A percentile compares a stretch with the other conserved stretches of the same genome.
These are phyloP conservation scores for Myzus persicae DNA, from an alignment of 1,140 invertebrate genomes.

Conservation along the genomic window DNA sequence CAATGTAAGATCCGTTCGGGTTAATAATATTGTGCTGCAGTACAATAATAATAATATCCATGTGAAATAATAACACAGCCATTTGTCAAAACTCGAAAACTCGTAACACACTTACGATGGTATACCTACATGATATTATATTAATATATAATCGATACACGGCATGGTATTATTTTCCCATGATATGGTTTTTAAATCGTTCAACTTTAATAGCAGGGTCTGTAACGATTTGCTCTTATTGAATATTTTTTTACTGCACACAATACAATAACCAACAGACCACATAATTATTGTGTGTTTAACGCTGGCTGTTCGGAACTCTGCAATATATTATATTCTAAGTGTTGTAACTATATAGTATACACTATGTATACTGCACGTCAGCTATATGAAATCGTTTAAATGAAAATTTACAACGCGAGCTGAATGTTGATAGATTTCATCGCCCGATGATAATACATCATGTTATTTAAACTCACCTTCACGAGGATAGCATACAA, in stretches of 20 bases:
- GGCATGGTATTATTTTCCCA: background rate
- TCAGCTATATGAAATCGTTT: background rate
- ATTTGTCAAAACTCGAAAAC: slow-evolving; percentile 35
- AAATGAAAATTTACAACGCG: background rate
- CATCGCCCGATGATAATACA: background rate
- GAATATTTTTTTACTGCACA: background rate
- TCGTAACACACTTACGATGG: background rate
- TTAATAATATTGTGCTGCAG: background rate
- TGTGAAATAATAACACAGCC: background rate
- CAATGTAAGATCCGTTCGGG: background rate
- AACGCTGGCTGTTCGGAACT: background rate
- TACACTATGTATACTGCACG: background rate
- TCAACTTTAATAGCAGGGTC: background rate
- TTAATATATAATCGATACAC: background rate
- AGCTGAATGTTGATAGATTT: background rate
- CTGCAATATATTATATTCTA: background rate
- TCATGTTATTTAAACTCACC: background rate
- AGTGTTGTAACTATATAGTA: background rate
- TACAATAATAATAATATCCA: background rate
- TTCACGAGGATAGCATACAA: background rate
- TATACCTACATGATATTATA: background rate
- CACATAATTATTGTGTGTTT: slow-evolving; percentile 18
- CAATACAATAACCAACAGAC: background rate
- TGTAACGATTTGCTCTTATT: background rate
- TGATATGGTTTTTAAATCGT: background rate